Evolutionary conservation across 2,113 vertebrate species (phyloP), one percentile per base, ranked within the genome.

Genomic region (Theristicus caerulescens): DNA sequence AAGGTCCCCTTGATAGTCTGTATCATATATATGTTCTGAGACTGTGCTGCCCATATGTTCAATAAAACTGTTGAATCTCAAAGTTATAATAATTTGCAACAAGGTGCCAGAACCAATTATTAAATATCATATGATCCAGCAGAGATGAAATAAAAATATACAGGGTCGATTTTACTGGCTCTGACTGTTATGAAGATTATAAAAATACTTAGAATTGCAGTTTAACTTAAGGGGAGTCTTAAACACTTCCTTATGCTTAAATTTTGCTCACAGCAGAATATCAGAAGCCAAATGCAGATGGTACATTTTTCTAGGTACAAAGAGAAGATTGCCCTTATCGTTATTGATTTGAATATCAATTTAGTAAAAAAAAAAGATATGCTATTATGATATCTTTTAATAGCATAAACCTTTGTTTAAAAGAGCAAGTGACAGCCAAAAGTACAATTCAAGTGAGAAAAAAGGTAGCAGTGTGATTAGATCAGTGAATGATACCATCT

Each of bases 51-150:
- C 98, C 98, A 98, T 98, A 98, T 98, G 98, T 98, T 98, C 98
- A 97, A 98, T 98, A 98, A 98, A 98, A 98, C 98, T 98, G 98
- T 98, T 98, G 98, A 97, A 98, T 98, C 98, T 98, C 98, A 98
- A 98, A 98, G 97, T 98, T 98, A 98, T 98, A 98, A 98, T 98
- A 98, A 98, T 98, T 98, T 98, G 97, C 98, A 98, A 93, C 76
- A 90, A 98, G 98, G 98, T 98, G 98, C 98, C 98, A 98, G 98
- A 98, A 98, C 97, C 98, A 98, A 98, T 98, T 98, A 98, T 98
- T 98, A 98, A 98, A 98, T 98, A 98, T 98, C 98, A 98, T 98
- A 98, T 98, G 97, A 98, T 98, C 98, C 98, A 98, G 97, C 98
- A 98, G 98, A 98, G 98, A 98, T 98, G 98, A 98, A 98, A 98